Percentiles rank a stretch among this genome's conserved stretches.
phyloP scores from a whole-genome alignment of 1,140 invertebrate species.

The Riptortus pedestris region DNA sequence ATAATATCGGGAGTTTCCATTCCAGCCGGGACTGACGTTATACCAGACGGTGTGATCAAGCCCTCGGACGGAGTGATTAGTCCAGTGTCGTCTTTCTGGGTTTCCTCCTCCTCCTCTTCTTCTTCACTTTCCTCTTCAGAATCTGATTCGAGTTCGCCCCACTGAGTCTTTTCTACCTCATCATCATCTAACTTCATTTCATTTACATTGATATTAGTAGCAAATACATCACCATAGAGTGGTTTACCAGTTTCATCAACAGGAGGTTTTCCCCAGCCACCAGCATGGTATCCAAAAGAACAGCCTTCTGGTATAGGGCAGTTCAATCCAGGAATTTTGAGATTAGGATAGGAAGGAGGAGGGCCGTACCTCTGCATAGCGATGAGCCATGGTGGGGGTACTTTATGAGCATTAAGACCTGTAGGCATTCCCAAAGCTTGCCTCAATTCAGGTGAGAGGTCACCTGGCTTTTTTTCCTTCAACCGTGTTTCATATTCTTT shows the following conservation, averaged over 20 bases:
- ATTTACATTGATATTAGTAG: constrained; percentile 45
- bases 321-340: constrained; percentile 90
- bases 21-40: constrained; percentile 87
- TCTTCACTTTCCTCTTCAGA: constrained; percentile 85
- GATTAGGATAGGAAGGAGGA: constrained; percentile 96
- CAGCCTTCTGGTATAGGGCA: constrained; percentile 92
- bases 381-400: constrained; percentile 98
- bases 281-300: constrained; percentile 97
- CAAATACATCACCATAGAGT: constrained; percentile 98
- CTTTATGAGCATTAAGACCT: constrained; percentile 74
- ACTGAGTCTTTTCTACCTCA: constrained; percentile 81
- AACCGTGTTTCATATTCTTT: constrained; percentile 98
- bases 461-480: constrained; percentile 46
- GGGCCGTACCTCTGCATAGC: constrained; percentile 99
- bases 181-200: constrained; percentile 49
- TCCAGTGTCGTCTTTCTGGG: constrained; percentile 56
- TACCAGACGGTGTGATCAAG: constrained; percentile 87
- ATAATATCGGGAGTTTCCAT: constrained; percentile 97
- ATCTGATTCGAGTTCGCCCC: constrained; percentile 96
- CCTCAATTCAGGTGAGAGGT: constrained; percentile 82
- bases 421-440: constrained; percentile 98
- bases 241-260: constrained; percentile 97
- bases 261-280: constrained; percentile 99
- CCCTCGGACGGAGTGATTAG: constrained; percentile 75
- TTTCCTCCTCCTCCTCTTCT: constrained; percentile 68